These are phyloP conservation scores for Scomber colias DNA, from an alignment of 2,113 vertebrate genomes.

Conservation along the genomic window DNA sequence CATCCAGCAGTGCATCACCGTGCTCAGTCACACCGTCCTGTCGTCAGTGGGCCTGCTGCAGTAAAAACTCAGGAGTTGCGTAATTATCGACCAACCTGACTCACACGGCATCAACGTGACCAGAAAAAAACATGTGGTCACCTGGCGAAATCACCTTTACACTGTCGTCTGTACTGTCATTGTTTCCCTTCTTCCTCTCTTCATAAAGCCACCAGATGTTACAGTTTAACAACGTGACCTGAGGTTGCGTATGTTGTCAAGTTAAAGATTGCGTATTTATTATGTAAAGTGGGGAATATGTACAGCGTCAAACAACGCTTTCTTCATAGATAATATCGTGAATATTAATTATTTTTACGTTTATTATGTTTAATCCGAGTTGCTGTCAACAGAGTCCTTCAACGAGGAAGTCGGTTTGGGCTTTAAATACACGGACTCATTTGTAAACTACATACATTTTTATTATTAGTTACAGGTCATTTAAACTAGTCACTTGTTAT, in stretches of 20 bases:
- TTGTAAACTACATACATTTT: background rate
- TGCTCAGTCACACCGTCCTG: background rate
- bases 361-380: too few relatives aligned
- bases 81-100: constrained; percentile 33
- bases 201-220: background rate
- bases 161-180: too few relatives aligned
- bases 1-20: too few relatives aligned
- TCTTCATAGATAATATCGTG: background rate
- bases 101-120: constrained; percentile 28
- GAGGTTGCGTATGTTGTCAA: background rate
- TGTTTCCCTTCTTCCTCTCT: background rate
- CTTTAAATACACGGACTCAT: background rate
- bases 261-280: too few relatives aligned
- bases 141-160: background rate
- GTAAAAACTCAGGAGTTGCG: constrained; percentile 29
- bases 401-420: background rate
- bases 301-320: background rate
- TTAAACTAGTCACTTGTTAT: too few relatives aligned
- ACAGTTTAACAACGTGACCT: background rate
- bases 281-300: too few relatives aligned
- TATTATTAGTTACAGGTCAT: accelerated
- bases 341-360: too few relatives aligned
- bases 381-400: too few relatives aligned
- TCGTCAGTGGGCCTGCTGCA: background rate
- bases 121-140: constrained; percentile 13